phyloP scores from a whole-genome alignment of 1,140 invertebrate genomes.

The Apocrypta bakeri region DNA sequence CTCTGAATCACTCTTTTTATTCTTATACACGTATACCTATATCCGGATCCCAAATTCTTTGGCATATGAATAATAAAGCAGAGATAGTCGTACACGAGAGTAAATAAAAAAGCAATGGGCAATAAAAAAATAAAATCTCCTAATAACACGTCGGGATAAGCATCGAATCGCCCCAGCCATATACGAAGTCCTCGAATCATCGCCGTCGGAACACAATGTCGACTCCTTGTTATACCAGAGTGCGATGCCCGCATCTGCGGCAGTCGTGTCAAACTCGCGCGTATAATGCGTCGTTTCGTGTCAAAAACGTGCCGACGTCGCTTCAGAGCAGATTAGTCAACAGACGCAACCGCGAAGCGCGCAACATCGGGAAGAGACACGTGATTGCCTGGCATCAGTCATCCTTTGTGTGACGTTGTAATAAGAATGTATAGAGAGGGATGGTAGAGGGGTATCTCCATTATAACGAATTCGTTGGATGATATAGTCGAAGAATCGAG shows the following conservation, averaged over 20 bases:
- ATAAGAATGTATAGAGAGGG: conserved; percentile 13
- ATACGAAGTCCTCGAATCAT: not conserved
- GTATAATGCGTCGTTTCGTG: not conserved
- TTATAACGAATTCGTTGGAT: not conserved
- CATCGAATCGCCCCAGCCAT: not conserved
- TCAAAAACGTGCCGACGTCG: conserved; percentile 34
- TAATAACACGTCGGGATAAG: not conserved
- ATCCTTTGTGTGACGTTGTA: conserved; percentile 33
- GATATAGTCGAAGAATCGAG: not conserved
- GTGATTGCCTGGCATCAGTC: conserved; percentile 32
- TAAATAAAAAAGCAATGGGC: not conserved
- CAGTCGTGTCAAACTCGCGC: conserved; percentile 4
- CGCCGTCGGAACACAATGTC: not conserved
- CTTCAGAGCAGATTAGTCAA: conserved; percentile 24
- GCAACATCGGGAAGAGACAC: not conserved
- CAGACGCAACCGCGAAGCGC: conserved; percentile 22
- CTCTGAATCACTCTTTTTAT: too few species aligned
- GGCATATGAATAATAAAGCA: too few species aligned
- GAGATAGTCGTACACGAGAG: too few species aligned
- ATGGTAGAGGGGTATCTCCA: too few species aligned
- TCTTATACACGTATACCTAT: too few species aligned
- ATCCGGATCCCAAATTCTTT: too few species aligned
- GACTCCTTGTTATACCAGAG: not conserved
- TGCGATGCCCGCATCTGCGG: not conserved
- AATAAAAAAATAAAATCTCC: not conserved